Base-by-base conservation (phyloP, 2,888 invertebrate species). In the Theristus sp. region DNA sequence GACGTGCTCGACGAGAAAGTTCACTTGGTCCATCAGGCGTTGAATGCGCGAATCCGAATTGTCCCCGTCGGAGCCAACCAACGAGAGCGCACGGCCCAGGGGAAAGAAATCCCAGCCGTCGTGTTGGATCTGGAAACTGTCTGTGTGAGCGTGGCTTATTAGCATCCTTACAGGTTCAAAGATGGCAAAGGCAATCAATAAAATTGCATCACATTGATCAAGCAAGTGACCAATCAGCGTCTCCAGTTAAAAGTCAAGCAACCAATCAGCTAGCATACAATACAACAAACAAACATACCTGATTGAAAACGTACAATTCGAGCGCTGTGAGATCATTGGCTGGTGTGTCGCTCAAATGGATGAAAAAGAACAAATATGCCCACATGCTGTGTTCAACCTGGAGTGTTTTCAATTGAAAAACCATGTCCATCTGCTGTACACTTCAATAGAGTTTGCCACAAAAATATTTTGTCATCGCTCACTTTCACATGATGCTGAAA, bases 321-420 rank as follows among this genome's bases (percentile, higher is more conserved):
- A 75, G 67, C 0, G 73, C 72, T 0, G 73, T 75, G 65, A 74
- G 74, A 63, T 75, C 75, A 60, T 75, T 76, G 26, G 70, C 69
- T 60, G 73, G 73, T 1, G 75, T 75, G 28, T 75, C 75, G 63
- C 75, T 71, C 20, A 75, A 69, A 63, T 75, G 75, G 56, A 75
- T 75, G 65, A 75, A 75, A 69, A 75, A 75, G 68, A 75, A 75
- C 25, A 75, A 72, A 65, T 75, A 75, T 6, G 74, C 68, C 75
- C 75, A 75, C 73, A 75, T 75, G 67, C 74, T 74, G 67, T 75
- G 75, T 61, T 75, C 75, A 24, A 69, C 62, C 52, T 52, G 52
- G 3, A n/a, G 38, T 13, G 10, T 13, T 13, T 38, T 6, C 38
- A 38, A 38, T 17, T 13, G 6, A 17, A 52, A 6, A 3, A 46